Percentiles rank a stretch among this genome's conserved stretches.
These are phyloP conservation scores for Halcyon malimbica DNA, from an alignment of 2,113 vertebrate genomes.

Conservation along the genomic window DNA sequence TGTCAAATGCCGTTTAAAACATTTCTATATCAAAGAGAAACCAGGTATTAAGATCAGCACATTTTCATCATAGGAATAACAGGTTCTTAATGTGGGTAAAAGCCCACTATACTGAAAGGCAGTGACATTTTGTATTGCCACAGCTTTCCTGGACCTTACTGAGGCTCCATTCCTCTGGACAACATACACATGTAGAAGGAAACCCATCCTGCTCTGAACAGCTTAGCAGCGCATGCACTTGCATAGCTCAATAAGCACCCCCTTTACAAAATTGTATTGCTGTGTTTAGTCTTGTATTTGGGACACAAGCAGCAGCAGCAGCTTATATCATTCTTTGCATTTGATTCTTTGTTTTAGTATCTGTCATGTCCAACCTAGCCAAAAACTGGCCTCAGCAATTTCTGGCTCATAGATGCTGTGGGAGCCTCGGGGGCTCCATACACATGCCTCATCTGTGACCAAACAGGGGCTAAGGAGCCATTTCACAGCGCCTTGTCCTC, in stretches of 20 bases:
- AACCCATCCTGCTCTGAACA: neutral
- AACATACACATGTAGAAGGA: neutral
- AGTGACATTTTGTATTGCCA: neutral
- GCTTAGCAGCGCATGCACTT: neutral
- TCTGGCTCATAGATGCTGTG: neutral
- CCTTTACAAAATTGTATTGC: neutral
- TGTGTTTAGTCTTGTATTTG: neutral
- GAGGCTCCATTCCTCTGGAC: neutral
- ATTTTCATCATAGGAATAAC: neutral
- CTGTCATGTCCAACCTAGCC: neutral
- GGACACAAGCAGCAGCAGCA: neutral
- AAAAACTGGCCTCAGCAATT: conserved; percentile 36
- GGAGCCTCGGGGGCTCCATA: conserved; percentile 16
- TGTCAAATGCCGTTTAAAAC: neutral
- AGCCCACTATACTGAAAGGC: neutral
- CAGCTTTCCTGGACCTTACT: neutral
- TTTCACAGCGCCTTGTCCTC: conserved; percentile 19
- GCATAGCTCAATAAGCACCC: neutral
- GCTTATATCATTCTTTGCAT: neutral
- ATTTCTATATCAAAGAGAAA: neutral
- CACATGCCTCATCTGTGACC: conserved; percentile 46
- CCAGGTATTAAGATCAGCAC: neutral
- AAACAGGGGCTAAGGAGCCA: neutral
- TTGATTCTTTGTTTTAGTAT: neutral
- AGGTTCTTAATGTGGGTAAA: neutral